Evolutionary conservation across 92 coral and sea anemone genomes (phyloP).

Genomic region (Porites divaricata): DNA sequence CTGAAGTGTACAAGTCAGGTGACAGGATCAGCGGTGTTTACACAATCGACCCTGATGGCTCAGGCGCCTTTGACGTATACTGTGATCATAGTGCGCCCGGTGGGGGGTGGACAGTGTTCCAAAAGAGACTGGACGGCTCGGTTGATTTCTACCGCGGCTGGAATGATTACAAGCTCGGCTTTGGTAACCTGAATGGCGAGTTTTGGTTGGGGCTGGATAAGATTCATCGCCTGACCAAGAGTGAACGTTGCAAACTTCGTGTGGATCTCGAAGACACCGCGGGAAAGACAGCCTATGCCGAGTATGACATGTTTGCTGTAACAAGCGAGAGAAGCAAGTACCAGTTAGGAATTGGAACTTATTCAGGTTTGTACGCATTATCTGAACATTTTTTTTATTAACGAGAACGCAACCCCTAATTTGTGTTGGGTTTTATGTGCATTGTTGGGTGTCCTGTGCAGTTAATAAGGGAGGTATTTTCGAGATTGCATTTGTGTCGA

Average conservation of each 20-base stretch:
- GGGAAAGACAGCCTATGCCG: conserved; percentile 21
- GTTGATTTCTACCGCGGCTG: conserved; percentile 69
- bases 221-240: conserved; percentile 10
- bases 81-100: conserved; percentile 55
- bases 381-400: neutral
- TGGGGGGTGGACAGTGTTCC: conserved; percentile 52
- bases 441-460: no score
- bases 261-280: conserved; percentile 27
- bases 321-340: conserved; percentile 17
- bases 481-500: no score
- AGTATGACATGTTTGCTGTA: conserved; percentile 20
- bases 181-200: conserved; percentile 41
- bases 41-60: conserved; percentile 73
- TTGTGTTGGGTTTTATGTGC: no score
- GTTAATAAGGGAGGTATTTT: no score
- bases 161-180: conserved; percentile 57
- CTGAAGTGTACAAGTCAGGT: conserved; percentile 48
- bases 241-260: conserved; percentile 3
- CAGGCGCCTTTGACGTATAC: conserved; percentile 60
- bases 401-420: no score
- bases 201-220: conserved; percentile 40
- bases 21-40: conserved; percentile 59
- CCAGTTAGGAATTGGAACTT: conserved; percentile 13
- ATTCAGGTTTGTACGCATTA: neutral
- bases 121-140: neutral